Base-by-base conservation (phyloP, 2,888 invertebrate species). In the Tribolium freemani region DNA sequence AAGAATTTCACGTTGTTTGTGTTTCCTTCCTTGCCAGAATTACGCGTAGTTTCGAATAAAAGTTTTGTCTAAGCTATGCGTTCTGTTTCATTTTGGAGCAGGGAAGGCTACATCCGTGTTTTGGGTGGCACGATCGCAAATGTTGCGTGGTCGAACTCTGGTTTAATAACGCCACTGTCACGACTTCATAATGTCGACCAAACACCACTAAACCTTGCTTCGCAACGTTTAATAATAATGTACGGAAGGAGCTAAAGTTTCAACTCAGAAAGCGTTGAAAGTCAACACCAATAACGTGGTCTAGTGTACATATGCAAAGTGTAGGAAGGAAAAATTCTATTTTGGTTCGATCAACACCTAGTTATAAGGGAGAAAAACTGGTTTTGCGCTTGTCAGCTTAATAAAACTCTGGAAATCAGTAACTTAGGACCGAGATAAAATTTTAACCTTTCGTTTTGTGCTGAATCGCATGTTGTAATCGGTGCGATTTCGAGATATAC, bases 211-310 rank as follows among this genome's bases (percentile, higher is more conserved):
- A 60, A 48, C 58, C 51, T 16, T 31, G 38, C 51, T 60, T 21
- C 45, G 16, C 38, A 9, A 60, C 38, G n/a, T 58, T 60, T 60
- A 69, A 60, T 69, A 60, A 60, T 69, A 69, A 69, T 69, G 69
- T 69, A 51, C 38, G 26, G 57, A 51, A 44, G 44, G 44, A 38
- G 57, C 30, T 10, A 10, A 31, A 56, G 11, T 57, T 44, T 13
- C 38, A 44, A 3, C 44, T 44, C 16, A 2, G 44, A 9, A 57
- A 57, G 57, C 60, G 16, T 13, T 61, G 6, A 61, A 46, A 61
- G 60, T 61, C 60, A 48, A 61, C 60, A 61, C 30, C 60, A 48
- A 48, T 61, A 61, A 48, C 21, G 20, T 45, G 38, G 31, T 20
- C 46, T 16, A 26, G 46, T 48, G n/a, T 21, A 11, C 4, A 10